Conservation (phyloP, 2,797 vertebrate species). For the Kryptopterus vitreolus region DNA sequence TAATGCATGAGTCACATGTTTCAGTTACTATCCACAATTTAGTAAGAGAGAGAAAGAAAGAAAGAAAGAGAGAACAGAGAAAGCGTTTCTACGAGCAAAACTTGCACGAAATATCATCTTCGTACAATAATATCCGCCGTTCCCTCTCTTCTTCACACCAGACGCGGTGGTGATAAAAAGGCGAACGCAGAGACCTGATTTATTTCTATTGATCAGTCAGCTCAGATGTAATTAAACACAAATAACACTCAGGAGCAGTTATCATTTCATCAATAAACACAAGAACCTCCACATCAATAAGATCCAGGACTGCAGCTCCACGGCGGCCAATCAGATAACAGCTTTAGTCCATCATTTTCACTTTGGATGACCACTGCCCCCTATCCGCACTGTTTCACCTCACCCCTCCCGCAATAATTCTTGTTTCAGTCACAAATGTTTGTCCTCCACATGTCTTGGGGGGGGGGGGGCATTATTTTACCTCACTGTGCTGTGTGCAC, state of each 20-base stretch:
- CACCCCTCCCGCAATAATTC: not conserved
- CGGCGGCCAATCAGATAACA: not conserved
- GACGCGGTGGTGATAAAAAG: not conserved
- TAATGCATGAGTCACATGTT: not conserved
- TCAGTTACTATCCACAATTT: not conserved
- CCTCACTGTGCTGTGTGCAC: not conserved
- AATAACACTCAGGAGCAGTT: slow-evolving; percentile 6
- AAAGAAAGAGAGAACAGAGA: not conserved
- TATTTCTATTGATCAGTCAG: slow-evolving; percentile 8
- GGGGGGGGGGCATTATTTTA: not conserved
- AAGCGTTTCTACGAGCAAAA: not conserved
- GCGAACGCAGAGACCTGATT: not conserved
- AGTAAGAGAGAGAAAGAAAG: not conserved
- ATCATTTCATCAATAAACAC: slow-evolving; percentile 24
- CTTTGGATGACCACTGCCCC: not conserved
- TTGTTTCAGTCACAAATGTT: not conserved
- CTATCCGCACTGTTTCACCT: not conserved
- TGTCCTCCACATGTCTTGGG: not conserved
- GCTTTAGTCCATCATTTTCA: not conserved
- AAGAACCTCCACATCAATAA: not conserved
- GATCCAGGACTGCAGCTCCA: not conserved
- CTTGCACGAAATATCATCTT: not conserved
- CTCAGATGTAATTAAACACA: slow-evolving; percentile 18
- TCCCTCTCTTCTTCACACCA: not conserved
- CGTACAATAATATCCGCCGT: no score